Evolutionary conservation across 2,888 invertebrate genomes (phyloP).

Genomic region (Eledona agricola): DNA sequence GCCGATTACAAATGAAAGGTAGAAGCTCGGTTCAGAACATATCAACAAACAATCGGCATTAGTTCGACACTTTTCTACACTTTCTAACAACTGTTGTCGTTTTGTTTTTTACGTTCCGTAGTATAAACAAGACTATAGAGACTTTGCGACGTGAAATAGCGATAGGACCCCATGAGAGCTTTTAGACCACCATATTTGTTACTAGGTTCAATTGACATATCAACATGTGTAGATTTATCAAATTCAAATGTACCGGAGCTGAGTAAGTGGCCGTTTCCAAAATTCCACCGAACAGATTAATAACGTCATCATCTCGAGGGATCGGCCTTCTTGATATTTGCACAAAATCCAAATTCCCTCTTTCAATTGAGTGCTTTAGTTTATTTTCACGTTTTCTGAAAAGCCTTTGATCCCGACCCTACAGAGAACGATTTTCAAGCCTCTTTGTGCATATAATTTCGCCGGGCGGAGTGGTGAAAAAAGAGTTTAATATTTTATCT

Average conservation of each 20-base stretch:
- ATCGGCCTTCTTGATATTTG: conserved; percentile 25
- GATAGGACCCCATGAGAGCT: conserved; percentile 29
- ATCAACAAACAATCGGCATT: conserved; percentile 26
- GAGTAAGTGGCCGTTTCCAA: conserved; percentile 33
- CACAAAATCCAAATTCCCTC: conserved; percentile 22
- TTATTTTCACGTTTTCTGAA: conserved; percentile 5
- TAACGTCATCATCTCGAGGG: conserved; percentile 9
- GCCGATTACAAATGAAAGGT: conserved; percentile 11
- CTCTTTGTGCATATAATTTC: too few relatives aligned
- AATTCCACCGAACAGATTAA: conserved; percentile 3
- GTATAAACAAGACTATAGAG: background rate
- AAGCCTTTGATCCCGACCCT: too few relatives aligned
- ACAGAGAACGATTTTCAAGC: too few relatives aligned
- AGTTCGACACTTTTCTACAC: conserved; percentile 23
- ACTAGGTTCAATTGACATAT: conserved; percentile 24
- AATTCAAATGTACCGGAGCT: conserved; percentile 15
- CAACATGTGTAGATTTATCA: conserved; percentile 31
- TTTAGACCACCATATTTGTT: conserved; percentile 32
- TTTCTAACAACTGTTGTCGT: conserved; percentile 1
- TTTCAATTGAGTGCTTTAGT: conserved; percentile 6
- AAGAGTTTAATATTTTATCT: too few relatives aligned
- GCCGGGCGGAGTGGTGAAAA: too few relatives aligned
- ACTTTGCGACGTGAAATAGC: conserved; percentile 12
- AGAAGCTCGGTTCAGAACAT: conserved; percentile 27
- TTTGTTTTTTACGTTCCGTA: conserved; percentile 6